Percentiles rank a stretch among this genome's conserved stretches.
phyloP scores from a whole-genome alignment of 2,797 vertebrate species.

The Molossus alvarezi region DNA sequence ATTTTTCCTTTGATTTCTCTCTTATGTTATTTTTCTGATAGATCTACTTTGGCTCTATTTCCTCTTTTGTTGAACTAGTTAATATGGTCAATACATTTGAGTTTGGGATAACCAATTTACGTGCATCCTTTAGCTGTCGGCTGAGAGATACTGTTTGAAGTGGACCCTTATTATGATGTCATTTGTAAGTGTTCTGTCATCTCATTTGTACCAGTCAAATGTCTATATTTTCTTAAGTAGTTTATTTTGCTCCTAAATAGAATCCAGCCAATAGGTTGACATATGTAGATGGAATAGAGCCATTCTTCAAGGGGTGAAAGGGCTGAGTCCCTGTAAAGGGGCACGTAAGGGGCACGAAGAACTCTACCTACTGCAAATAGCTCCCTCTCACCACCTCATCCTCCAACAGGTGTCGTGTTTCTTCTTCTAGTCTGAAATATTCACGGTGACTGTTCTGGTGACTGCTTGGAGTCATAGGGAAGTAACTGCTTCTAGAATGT shows the following conservation, averaged over 20 bases:
- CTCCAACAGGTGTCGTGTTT: background rate
- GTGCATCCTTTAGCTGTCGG: background rate
- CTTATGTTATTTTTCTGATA: background rate
- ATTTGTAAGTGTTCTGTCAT: conserved; percentile 5
- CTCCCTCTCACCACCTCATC: background rate
- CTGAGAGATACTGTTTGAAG: background rate
- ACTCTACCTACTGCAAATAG: background rate
- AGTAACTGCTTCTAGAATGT: background rate
- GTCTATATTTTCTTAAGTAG: conserved; percentile 9
- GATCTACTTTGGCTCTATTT: background rate
- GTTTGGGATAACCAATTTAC: background rate
- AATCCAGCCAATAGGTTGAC: background rate
- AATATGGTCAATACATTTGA: background rate
- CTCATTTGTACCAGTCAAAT: background rate
- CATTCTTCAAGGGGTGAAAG: background rate
- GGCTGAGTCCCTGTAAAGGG: background rate
- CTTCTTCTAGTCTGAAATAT: background rate
- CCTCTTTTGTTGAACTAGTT: conserved; percentile 18
- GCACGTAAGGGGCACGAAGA: background rate
- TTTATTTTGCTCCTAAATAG: conserved; percentile 42
- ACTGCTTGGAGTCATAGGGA: background rate
- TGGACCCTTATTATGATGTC: background rate
- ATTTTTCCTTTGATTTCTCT: conserved; percentile 46
- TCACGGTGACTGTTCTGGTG: background rate
- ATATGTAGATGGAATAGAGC: background rate